A percentile compares a stretch with the other conserved stretches of the same genome.
Evolutionary conservation across 2,797 vertebrate genomes (phyloP).

Genomic region (Saxicola maurus): DNA sequence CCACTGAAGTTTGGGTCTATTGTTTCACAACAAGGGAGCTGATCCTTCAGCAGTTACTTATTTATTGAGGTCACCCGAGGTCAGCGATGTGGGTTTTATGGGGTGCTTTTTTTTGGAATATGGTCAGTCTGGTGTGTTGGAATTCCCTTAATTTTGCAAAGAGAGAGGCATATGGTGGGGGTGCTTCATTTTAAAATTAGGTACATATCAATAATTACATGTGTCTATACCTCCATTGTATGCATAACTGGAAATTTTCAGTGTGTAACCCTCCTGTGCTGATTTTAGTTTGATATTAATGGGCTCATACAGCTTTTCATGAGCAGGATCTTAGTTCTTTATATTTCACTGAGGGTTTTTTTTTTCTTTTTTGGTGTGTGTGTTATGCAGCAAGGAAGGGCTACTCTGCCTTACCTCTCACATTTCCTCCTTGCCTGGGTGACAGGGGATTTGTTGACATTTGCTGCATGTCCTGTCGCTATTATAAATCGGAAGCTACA

Average conservation of each 20-base stretch:
- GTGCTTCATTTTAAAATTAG: background rate
- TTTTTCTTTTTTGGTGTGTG: background rate
- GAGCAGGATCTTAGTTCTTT: background rate
- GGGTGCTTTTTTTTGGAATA: slow-evolving; percentile 18
- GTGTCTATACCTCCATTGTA: background rate
- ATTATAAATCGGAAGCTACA: slow-evolving; percentile 68
- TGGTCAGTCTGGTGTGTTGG: background rate
- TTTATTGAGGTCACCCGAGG: slow-evolving; percentile 63
- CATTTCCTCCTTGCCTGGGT: slow-evolving; percentile 60
- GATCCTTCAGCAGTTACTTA: slow-evolving; percentile 68
- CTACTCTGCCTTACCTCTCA: slow-evolving; percentile 53
- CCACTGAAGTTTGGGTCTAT: slow-evolving; percentile 58
- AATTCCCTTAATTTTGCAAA: slow-evolving; percentile 46
- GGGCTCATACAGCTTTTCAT: background rate
- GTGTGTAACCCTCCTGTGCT: background rate
- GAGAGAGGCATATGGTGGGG: background rate
- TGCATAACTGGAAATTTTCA: background rate
- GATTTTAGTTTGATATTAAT: slow-evolving; percentile 14
- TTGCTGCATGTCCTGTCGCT: slow-evolving; percentile 69
- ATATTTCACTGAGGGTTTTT: background rate
- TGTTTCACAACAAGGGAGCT: slow-evolving; percentile 64
- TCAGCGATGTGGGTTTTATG: slow-evolving; percentile 39
- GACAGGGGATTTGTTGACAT: slow-evolving; percentile 72
- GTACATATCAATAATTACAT: background rate
- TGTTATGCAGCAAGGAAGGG: slow-evolving; percentile 25